phyloP scores from a whole-genome alignment of 2,113 vertebrate species.

The Triplophysa siluroides region DNA sequence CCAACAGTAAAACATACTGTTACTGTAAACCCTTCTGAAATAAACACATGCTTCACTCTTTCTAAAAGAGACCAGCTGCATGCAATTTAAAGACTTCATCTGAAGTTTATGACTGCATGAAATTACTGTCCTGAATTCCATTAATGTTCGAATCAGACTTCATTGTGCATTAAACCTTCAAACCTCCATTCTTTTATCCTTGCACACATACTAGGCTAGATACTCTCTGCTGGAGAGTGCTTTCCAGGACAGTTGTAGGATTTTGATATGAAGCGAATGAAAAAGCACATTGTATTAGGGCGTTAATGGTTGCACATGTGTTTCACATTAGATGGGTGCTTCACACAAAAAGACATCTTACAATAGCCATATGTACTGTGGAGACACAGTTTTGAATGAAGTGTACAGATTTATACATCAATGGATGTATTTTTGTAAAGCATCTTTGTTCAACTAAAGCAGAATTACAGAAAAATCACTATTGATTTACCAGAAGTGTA shows the following conservation, averaged over 20 bases:
- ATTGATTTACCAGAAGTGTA: too few relatives aligned
- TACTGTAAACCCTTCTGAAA: constrained; percentile 40
- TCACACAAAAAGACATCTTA: background rate
- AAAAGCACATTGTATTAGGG: constrained; percentile 2
- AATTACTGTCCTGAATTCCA: constrained; percentile 10
- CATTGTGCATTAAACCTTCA: background rate
- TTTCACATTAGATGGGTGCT: constrained; percentile 42
- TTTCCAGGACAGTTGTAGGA: background rate
- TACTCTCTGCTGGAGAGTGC: background rate
- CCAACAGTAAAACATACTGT: constrained; percentile 33
- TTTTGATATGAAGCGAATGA: constrained; percentile 23
- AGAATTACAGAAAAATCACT: too few relatives aligned
- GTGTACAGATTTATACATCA: background rate
- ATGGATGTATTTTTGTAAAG: background rate
- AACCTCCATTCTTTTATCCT: too few relatives aligned
- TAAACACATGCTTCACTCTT: background rate
- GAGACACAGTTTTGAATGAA: background rate
- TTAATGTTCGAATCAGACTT: constrained; percentile 12
- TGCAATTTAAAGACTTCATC: background rate
- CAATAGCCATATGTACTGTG: constrained; percentile 11
- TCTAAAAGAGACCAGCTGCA: constrained; percentile 41
- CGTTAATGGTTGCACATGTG: constrained; percentile 43
- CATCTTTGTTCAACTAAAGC: background rate
- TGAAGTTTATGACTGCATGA: constrained; percentile 16
- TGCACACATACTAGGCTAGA: background rate